These are phyloP conservation scores for Lasioglossum figueresi DNA, from an alignment of 2,888 invertebrate species.

Conservation along the genomic window DNA sequence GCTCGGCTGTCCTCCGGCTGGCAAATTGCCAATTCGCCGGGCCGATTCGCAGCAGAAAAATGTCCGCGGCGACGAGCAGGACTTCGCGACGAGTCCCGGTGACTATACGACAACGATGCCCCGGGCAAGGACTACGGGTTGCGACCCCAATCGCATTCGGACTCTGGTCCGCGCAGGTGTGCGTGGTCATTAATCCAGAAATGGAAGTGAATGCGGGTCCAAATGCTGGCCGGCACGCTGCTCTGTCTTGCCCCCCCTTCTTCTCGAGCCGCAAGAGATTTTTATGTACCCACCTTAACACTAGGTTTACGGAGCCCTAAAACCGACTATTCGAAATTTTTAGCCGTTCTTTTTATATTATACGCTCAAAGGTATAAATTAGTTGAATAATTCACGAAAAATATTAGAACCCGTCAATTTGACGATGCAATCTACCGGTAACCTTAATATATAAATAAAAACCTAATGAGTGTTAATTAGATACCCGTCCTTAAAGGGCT, in stretches of 20 bases:
- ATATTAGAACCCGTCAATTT: neutral
- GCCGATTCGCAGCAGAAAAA: slow-evolving; percentile 37
- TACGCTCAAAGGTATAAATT: neutral
- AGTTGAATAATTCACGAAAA: neutral
- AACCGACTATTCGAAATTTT: neutral
- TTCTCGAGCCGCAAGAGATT: neutral
- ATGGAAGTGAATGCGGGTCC: slow-evolving; percentile 70
- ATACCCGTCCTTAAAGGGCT: neutral
- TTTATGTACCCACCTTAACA: neutral
- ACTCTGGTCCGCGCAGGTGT: slow-evolving; percentile 65
- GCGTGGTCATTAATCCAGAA: slow-evolving; percentile 73
- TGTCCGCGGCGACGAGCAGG: slow-evolving; percentile 35
- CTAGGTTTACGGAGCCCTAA: neutral
- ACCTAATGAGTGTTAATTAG: too few relatives aligned
- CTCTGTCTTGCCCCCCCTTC: slow-evolving; percentile 5
- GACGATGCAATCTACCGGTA: too few relatives aligned
- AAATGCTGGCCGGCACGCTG: slow-evolving; percentile 51
- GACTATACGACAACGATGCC: slow-evolving; percentile 58
- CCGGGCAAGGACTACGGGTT: slow-evolving; percentile 71
- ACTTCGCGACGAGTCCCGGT: slow-evolving; percentile 39
- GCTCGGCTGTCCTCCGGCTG: neutral
- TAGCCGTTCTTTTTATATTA: neutral
- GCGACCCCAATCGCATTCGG: slow-evolving; percentile 71
- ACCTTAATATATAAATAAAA: too few relatives aligned
- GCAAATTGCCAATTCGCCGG: slow-evolving; percentile 43